Evolutionary conservation across 1,140 invertebrate species (phyloP), one percentile per base, ranked within the genome.

Genomic region (Euglossa dilemma): DNA sequence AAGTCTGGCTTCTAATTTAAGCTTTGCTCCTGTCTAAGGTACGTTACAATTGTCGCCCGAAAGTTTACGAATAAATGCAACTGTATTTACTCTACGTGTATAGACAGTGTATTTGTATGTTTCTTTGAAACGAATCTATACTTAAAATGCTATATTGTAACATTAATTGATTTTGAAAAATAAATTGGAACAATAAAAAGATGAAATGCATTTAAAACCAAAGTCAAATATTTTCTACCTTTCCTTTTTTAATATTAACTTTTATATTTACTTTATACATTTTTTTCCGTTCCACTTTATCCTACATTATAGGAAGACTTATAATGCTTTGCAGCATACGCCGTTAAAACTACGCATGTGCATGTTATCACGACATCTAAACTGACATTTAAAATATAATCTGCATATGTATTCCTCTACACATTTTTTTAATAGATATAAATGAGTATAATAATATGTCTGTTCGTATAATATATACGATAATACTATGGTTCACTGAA

Each of bases 71-170:
- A 82, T 76, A 76, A 57, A 82, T 76, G 52, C 63, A 82, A 82
- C 25, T 82, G 36, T 82, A 76, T 82, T 76, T 82, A 82, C 73
- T 82, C 80, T 82, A 81, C 16, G 52, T 67, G 52, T 81, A 81
- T 63, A 75, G 52, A 52, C 25, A 45, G 52, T 66, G 45, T 67
- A 82, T 64, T 76, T 76, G 43, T 73, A 75, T 75, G 52, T 76
- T 82, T 67, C 47, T 45, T 82, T 76, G 63, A 76, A 75, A 69
- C 23, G 50, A 43, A 28, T 76, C 73, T 82, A 75, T 66, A 76
- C 9, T 67, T 47, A 52, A 76, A 76, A 82, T 67, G 47, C 25
- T 76, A 45, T 76, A 76, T 57, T 82, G 80, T 82, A 82, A 76
- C 18, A 28, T 82, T 82, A 45, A 81, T 67, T 57, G 63, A 23